phyloP scores from a whole-genome alignment of 2,797 vertebrate species.

The Pseudochirops corinnae region DNA sequence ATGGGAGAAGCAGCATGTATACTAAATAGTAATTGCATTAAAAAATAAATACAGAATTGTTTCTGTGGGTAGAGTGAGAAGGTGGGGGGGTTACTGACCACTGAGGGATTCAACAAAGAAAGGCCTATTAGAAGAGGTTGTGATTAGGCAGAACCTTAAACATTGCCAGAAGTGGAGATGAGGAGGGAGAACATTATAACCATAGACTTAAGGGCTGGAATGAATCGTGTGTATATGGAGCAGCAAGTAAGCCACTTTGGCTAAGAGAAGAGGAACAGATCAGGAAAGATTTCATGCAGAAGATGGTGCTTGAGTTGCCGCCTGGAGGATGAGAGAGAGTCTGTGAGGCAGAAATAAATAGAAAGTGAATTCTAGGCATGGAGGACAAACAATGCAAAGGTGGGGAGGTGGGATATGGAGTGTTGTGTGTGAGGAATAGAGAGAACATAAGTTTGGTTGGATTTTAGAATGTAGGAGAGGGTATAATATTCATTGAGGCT shows the following conservation, averaged over 20 bases:
- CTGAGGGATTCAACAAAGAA: neutral
- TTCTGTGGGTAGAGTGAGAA: neutral
- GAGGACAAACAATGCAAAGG: neutral
- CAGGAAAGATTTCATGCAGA: neutral
- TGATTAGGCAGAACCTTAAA: neutral
- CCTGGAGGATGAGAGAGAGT: neutral
- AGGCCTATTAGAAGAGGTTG: neutral
- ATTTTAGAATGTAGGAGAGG: neutral
- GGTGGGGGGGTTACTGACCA: neutral
- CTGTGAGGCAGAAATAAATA: neutral
- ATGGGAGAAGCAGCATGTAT: neutral
- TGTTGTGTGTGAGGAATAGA: neutral
- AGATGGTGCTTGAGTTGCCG: neutral
- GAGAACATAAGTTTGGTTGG: neutral
- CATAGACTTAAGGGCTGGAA: neutral
- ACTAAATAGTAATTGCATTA: neutral
- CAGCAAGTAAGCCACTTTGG: neutral
- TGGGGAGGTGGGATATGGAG: neutral
- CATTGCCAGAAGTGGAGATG: neutral
- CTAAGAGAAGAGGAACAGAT: neutral
- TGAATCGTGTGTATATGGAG: neutral
- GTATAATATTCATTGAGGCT: neutral
- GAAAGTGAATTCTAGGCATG: neutral
- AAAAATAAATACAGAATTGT: neutral
- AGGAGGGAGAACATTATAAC: neutral